Conservation (phyloP, 2,797 vertebrate species). For the Poeciliopsis gracilis region DNA sequence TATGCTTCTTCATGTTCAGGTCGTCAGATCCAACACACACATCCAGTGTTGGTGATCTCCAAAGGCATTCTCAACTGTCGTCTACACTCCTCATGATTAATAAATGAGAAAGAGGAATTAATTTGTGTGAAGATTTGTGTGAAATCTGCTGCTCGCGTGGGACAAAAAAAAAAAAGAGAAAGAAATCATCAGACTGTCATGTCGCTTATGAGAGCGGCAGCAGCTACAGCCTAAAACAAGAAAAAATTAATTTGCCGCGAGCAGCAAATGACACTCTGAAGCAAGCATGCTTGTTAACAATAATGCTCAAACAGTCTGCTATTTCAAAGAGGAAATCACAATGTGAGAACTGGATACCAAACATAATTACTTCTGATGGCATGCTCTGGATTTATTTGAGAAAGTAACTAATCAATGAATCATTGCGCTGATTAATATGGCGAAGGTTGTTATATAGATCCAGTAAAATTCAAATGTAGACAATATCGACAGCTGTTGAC, state of each 20-base stretch:
- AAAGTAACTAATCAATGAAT: conserved; percentile 3
- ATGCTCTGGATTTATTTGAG: conserved; percentile 5
- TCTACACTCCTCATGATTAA: conserved; percentile 30
- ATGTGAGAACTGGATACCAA: conserved; percentile 12
- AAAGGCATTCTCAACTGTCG: conserved; percentile 11
- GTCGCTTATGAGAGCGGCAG: conserved; percentile 17
- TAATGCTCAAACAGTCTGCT: conserved; percentile 2
- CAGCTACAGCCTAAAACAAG: conserved; percentile 16
- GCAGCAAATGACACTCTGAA: conserved; percentile 16
- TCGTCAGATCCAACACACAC: conserved; percentile 12
- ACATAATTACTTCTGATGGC: conserved; percentile 33
- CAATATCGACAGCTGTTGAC: conserved; percentile 1
- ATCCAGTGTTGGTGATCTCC: conserved; percentile 14
- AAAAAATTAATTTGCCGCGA: conserved; percentile 18
- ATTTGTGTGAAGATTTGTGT: conserved; percentile 28
- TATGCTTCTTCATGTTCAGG: not conserved
- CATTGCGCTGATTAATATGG: conserved; percentile 2
- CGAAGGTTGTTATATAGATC: not conserved
- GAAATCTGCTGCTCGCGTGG: conserved; percentile 8
- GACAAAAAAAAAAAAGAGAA: conserved; percentile 3
- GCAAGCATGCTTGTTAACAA: conserved; percentile 32
- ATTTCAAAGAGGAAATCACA: conserved; percentile 15
- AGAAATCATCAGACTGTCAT: conserved; percentile 4
- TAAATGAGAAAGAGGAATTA: conserved; percentile 27
- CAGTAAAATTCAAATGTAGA: conserved; percentile 4